Conservation (phyloP, 35 echinoderm and acorn worm species). For the Anneissia japonica region DNA sequence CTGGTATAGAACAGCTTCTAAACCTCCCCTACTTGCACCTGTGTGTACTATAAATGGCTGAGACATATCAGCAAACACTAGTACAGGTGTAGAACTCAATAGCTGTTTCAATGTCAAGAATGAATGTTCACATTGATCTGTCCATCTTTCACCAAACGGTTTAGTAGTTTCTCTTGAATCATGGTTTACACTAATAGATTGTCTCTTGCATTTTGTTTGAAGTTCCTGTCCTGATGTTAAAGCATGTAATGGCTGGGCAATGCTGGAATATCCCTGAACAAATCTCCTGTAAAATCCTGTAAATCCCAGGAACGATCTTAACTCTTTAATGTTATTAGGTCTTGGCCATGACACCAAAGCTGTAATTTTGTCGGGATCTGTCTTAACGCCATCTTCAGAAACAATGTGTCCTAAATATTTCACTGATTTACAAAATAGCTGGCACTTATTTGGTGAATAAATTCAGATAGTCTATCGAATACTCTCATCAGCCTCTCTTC, state of each 20-base stretch:
- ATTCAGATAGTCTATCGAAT: constrained; percentile 35
- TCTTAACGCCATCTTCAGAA: constrained; percentile 2
- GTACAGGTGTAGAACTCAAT: constrained; percentile 35
- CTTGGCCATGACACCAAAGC: not conserved
- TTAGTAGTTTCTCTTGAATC: no score
- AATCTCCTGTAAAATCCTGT: constrained; percentile 58
- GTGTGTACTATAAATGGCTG: constrained; percentile 42
- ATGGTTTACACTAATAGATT: no score
- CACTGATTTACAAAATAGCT: not conserved
- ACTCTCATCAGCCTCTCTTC: constrained; percentile 28
- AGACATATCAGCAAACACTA: constrained; percentile 50
- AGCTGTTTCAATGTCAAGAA: constrained; percentile 6
- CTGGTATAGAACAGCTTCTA: constrained; percentile 56
- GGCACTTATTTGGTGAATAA: constrained; percentile 14
- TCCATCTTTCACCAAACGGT: no score
- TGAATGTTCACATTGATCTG: not conserved
- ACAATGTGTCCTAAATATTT: constrained; percentile 35
- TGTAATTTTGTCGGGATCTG: constrained; percentile 3
- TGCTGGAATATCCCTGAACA: constrained; percentile 44
- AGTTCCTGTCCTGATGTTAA: no score
- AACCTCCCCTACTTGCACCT: constrained; percentile 42
- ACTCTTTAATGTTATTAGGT: constrained; percentile 22
- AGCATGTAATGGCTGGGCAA: constrained; percentile 45
- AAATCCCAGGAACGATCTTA: constrained; percentile 52
- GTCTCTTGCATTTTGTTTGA: no score